Base-by-base conservation (phyloP, 1,140 invertebrate species). In the Contarinia nasturtii region DNA sequence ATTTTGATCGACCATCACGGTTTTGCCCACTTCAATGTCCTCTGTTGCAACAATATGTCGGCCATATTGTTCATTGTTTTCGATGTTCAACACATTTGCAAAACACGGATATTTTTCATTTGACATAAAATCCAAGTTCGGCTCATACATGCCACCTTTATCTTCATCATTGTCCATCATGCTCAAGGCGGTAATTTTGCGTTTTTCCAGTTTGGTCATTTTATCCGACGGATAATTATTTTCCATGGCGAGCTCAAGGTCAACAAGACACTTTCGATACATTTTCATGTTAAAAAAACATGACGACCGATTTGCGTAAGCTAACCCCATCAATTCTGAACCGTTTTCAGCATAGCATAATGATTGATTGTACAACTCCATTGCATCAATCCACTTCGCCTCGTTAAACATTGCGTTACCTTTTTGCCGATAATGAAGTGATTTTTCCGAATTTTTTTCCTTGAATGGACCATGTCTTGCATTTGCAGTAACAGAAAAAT, bases 1-100 rank as follows among this genome's bases (percentile, higher is more conserved):
- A 11, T 86, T 79, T 45, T 77, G 69, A 66, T 93, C 89, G 33
- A 79, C 65, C 33, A 77, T 77, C 14, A 93, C 53, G 20, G 87
- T 66, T 64, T 91, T 82, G 1, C 86, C 87, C 14, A 77, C 69
- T 50, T 64, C 57, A 48, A 85, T 73, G 55, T 81, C 68, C 49
- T 70, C 67, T 15, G 67, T 70, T 1, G 80, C 75, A 19, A 78
- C 59, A 36, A 85, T 61, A 54, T 76, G 75, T 48, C 80, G 68
- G 1, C 81, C 81, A 57, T 73, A 72, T 38, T 66, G 61, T 48
- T 70, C 51, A 33, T 57, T 67, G 48, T 71, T 71, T 15, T 69
- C 59, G 27, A 85, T 61, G 57, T 68, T 62, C 33, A 84, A 50
- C 47, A 71, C 71, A 49, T 70, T 63, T 11, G 73, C 74, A 1